These are phyloP conservation scores for Sterrhoptilus dennistouni DNA, from an alignment of 2,113 vertebrate genomes.

Conservation along the genomic window DNA sequence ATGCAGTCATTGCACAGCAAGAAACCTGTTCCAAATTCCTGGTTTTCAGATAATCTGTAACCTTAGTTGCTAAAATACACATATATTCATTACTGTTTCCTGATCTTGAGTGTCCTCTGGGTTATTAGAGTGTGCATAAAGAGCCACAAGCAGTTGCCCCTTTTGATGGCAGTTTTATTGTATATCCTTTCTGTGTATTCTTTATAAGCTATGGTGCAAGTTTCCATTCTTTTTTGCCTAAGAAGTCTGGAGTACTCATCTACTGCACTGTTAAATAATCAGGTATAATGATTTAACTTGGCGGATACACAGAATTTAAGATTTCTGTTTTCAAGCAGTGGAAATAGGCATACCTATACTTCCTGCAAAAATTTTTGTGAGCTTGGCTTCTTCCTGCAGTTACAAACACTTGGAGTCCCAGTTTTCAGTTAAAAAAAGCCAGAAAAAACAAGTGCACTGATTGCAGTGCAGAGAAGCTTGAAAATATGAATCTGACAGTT, in stretches of 20 bases:
- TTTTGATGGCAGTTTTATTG: background rate
- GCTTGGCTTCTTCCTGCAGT: background rate
- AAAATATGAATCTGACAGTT: background rate
- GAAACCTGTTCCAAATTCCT: background rate
- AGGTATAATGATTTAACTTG: background rate
- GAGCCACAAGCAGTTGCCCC: background rate
- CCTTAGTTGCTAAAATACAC: background rate
- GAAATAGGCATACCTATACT: background rate
- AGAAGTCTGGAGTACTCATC: background rate
- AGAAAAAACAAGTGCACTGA: background rate
- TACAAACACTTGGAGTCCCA: background rate
- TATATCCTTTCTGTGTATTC: background rate
- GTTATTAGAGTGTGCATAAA: background rate
- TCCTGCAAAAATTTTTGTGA: background rate
- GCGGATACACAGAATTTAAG: background rate
- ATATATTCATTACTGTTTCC: background rate
- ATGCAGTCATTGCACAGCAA: fast-evolving
- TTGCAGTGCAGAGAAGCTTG: background rate
- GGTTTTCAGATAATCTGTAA: background rate
- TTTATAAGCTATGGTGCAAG: background rate
- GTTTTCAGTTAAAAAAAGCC: background rate
- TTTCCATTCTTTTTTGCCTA: background rate
- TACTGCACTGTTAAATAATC: background rate
- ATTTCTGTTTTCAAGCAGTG: background rate
- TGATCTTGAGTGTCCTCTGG: background rate